Base-by-base conservation (phyloP, 2,888 invertebrate genomes). In the Scaptodrosophila latifasciaeformis region DNA sequence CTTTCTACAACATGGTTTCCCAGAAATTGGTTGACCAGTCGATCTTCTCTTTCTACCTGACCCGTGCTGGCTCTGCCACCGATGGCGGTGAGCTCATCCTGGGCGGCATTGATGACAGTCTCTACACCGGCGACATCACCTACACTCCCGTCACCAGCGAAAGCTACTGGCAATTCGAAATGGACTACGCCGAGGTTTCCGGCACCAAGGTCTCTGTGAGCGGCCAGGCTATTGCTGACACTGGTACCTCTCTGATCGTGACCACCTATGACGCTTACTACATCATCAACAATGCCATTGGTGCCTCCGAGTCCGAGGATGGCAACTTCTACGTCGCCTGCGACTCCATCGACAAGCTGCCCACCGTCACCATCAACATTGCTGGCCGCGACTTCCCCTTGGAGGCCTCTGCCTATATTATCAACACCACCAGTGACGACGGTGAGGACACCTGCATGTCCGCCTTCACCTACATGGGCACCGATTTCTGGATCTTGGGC, bases 161-260 rank as follows among this genome's bases (percentile, higher is more conserved):
- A 87, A 93, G 93, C 55, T 99, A 99, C 87, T 99, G 99, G 99
- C 96, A 98, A 89, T 96, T 99, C 88, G 88, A 88, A 78, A 92
- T 99, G 93, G 94, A 95, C 83, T 87, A 86, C 29, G 86, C 93
- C 10, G 48, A 67, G 42, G 84, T 92, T 52, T 88, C 86, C 37
- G 88, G 87, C 0, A 80, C 86, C n/a, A 70, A 81, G 13, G 90
- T 92, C 83, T 96, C 96, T 83, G 67, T 84, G 1, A 84, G 89
- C 74, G 98, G 97, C 86, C 90, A 95, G 87, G 98, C 96, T 2
- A 96, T 97, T 85, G 96, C 96, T 35, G 96, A 97, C 87, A 96
- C 96, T 46, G 97, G 97, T 76, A 99, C 99, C 67, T 97, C 96
- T 49, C 90, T 99, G 54, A 91, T 99, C 76, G 96, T 93, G 72